phyloP scores from a whole-genome alignment of 2,797 vertebrate genomes.

The Telmatherina bonti region DNA sequence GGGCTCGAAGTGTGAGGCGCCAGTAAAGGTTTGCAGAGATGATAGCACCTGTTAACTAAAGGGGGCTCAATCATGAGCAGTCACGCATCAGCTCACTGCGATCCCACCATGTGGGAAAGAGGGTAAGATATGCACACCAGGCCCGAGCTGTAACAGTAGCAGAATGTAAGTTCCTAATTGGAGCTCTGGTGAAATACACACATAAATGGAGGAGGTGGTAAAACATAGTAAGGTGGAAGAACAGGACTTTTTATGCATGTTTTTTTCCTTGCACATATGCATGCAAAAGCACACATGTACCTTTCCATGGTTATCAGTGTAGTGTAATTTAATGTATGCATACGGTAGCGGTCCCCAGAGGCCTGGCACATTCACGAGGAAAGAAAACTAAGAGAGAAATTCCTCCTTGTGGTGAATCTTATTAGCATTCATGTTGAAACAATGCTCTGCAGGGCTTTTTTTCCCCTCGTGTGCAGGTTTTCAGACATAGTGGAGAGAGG shows the following conservation, averaged over 20 bases:
- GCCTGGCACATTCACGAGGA: slow-evolving; percentile 40
- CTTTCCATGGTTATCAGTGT: slow-evolving; percentile 39
- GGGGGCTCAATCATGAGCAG: slow-evolving; percentile 68
- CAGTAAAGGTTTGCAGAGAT: slow-evolving; percentile 56
- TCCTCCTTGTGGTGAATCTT: slow-evolving; percentile 46
- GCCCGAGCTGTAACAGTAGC: slow-evolving; percentile 20
- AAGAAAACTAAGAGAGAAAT: slow-evolving; percentile 53
- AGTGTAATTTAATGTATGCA: slow-evolving; percentile 65
- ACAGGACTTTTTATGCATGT: slow-evolving; percentile 10
- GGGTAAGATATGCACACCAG: slow-evolving; percentile 42
- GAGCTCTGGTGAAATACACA: slow-evolving; percentile 23
- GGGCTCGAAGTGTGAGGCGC: slow-evolving; percentile 21
- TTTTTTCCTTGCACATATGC: slow-evolving; percentile 21
- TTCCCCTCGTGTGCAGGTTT: slow-evolving; percentile 27
- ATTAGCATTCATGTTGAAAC: slow-evolving; percentile 69
- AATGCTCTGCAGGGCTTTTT: slow-evolving; percentile 27
- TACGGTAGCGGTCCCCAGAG: slow-evolving; percentile 39
- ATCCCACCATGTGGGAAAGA: slow-evolving; percentile 51
- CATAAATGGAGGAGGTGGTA: slow-evolving; percentile 14
- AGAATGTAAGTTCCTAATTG: slow-evolving; percentile 36
- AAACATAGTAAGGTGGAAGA: slow-evolving; percentile 19
- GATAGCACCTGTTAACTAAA: slow-evolving; percentile 72
- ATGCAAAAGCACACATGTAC: slow-evolving; percentile 20
- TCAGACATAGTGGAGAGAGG: slow-evolving; percentile 1
- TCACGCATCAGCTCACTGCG: slow-evolving; percentile 57